Base-by-base conservation (phyloP, 2,888 invertebrate species). In the Nesidiocoris tenuis region DNA sequence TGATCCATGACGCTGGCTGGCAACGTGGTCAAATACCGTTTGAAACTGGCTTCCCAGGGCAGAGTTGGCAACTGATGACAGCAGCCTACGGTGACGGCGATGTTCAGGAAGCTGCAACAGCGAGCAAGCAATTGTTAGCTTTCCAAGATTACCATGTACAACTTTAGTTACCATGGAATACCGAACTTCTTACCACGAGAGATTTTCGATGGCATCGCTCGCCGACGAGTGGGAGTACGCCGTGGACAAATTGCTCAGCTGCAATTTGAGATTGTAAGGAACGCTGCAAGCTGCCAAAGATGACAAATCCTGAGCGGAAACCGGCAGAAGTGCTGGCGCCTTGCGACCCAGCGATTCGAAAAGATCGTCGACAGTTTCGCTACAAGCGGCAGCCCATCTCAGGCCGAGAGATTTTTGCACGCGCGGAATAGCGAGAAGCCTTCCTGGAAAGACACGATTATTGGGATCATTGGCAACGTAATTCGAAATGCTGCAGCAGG, bases 1-100 rank as follows among this genome's bases (percentile, higher is more conserved):
- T 87, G 86, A 82, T 91, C 91, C 56, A 89, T 87, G 65, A 86
- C 84, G 65, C 88, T 89, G 0, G 90, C 88, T 0, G 91, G 91
- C 63, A 89, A 86, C 1, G 89, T 86, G 76, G 85, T 84, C 59
- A 91, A 83, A 82, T 89, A 91, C 57, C 89, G 85, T 25, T 84
- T 84, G 79, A 90, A 87, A 0, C 86, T 86, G 80, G 86, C 85
- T 80, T 87, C 86, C 91, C 91, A 91, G 9, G 88, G 87, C 77
- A 89, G 84, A 57, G 39, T 17, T 16, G n/a, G 12, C 18, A 74
- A 56, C 17, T 65, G n/a, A 1, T 12, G 2, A 9, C 1, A 56
- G 24, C 19, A 9, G 23, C 56, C 57, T 16, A 59, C 65, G 12
- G 17, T 22, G 21, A 57, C 18, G n/a, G 65, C 65, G 24, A 74